These are phyloP conservation scores for Eupithecia subfuscata DNA, from an alignment of 2,888 invertebrate species.

Conservation along the genomic window DNA sequence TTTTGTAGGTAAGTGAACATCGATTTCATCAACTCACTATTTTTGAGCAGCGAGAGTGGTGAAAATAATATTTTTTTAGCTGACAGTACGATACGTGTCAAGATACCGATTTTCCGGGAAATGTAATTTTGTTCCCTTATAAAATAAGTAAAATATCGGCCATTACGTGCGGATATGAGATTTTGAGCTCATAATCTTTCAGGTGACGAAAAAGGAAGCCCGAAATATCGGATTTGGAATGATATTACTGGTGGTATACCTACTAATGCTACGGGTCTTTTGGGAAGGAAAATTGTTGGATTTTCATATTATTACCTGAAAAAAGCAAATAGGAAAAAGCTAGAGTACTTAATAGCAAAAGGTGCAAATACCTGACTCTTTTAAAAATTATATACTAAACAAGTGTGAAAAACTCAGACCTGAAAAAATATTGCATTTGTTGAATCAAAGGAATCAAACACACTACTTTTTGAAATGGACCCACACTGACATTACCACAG, in stretches of 20 bases:
- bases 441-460: too few relatives aligned
- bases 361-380: background rate
- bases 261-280: slow-evolving; percentile 1
- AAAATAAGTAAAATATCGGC: slow-evolving; percentile 27
- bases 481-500: too few relatives aligned
- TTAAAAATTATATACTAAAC: background rate
- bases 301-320: background rate
- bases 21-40: background rate
- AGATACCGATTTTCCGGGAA: slow-evolving; percentile 10
- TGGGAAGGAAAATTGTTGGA: background rate
- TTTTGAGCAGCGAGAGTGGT: background rate
- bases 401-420: too few relatives aligned
- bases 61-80: background rate
- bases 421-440: too few relatives aligned
- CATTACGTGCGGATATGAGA: slow-evolving; percentile 29
- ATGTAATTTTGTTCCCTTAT: slow-evolving; percentile 26
- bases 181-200: slow-evolving; percentile 30
- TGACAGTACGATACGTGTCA: background rate
- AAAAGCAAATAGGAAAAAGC: background rate
- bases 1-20: too few relatives aligned
- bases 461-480: too few relatives aligned
- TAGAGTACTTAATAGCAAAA: background rate
- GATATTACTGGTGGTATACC: slow-evolving; percentile 12
- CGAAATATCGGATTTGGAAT: slow-evolving; percentile 11
- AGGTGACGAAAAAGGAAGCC: slow-evolving; percentile 17